Evolutionary conservation across 1,140 invertebrate species (phyloP), one percentile per base, ranked within the genome.

Genomic region (Neodiprion virginianus): DNA sequence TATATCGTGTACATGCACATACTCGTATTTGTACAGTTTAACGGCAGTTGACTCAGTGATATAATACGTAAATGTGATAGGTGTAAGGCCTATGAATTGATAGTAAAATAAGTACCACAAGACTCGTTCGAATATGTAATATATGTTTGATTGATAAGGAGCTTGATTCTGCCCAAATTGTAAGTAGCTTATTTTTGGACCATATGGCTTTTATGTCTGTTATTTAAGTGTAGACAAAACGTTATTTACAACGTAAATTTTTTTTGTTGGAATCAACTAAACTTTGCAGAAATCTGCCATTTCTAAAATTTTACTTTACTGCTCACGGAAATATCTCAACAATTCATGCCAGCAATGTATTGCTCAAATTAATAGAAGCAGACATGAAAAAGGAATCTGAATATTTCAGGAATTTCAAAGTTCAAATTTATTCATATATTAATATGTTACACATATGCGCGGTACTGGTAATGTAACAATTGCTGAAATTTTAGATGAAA

Each of bases 11-110:
- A 17, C 53, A 61, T 61, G n/a, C n/a, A 61, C 53, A 23, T 69
- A 47, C 21, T 23, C 67, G 67, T 23, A 69, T 23, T 12, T 5
- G n/a, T 23, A 40, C 28, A 69, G 40, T 69, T 11, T 69, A 12
- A 69, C 5, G 8, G 21, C 67, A 12, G 67, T 69, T 47, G 67
- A 50, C 70, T n/a, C 40, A 71, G 70, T 71, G 70, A 71, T 71
- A 71, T 50, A 14, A 71, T 71, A 71, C 70, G 48, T 71, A 71
- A 71, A 71, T 71, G 70, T 71, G 70, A 71, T 71, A 71, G 70
- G 48, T 71, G 48, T 71, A 71, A 71, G 70, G 70, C 70, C 70
- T 71, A 71, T 69, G 67, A 69, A 69, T 69, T 69, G 67, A 69
- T 69, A 23, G 67, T 69, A 69, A 69, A 23, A 47, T 69, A 69